Evolutionary conservation across 2,113 vertebrate species (phyloP).

Genomic region (Dasyurus viverrinus): DNA sequence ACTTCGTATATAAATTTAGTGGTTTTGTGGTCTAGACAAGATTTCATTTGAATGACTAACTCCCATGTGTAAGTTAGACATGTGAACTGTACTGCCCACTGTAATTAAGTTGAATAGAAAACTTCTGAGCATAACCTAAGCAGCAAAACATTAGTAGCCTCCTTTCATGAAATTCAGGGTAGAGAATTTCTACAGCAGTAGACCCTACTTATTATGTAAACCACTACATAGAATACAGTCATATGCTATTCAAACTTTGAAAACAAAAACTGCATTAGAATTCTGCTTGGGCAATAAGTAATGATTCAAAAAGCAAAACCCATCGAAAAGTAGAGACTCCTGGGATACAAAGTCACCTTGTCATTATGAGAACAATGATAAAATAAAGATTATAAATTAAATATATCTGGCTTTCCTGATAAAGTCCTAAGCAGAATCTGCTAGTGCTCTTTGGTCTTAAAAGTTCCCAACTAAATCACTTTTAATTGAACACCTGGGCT

Average conservation of each 20-base stretch:
- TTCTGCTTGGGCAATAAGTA: not conserved
- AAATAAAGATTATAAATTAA: not conserved
- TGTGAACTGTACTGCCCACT: conserved; percentile 22
- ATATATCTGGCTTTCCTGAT: not conserved
- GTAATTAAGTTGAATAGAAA: conserved; percentile 63
- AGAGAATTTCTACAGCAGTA: conserved; percentile 74
- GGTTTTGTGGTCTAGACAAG: conserved; percentile 53
- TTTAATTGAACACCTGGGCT: not conserved
- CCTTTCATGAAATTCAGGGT: conserved; percentile 70
- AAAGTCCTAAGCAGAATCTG: not conserved
- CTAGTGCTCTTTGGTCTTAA: not conserved
- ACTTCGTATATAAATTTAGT: conserved; percentile 51
- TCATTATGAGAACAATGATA: not conserved
- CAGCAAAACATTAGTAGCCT: conserved; percentile 43
- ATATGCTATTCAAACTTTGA: not conserved
- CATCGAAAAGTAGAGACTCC: not conserved
- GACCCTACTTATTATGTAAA: conserved; percentile 52
- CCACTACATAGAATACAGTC: not conserved
- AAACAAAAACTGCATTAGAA: not conserved
- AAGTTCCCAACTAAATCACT: not conserved
- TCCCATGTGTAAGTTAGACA: conserved; percentile 36
- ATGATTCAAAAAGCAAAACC: not conserved
- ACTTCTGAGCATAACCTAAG: conserved; percentile 61
- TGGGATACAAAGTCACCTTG: not conserved
- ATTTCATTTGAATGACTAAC: conserved; percentile 53